phyloP scores from a whole-genome alignment of 1,140 invertebrate species.

The Pristionchus pacificus region DNA sequence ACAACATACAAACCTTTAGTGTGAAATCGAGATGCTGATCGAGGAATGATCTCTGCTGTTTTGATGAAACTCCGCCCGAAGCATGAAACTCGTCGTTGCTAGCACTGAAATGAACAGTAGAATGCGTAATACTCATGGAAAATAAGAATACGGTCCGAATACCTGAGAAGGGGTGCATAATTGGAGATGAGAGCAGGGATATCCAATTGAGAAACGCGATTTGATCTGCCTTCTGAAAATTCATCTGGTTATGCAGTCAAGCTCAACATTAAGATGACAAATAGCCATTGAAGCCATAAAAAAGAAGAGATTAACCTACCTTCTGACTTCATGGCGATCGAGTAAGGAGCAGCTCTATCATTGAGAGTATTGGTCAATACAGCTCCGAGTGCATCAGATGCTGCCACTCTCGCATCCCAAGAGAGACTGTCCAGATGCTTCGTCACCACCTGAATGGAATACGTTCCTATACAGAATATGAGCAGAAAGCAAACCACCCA shows the following conservation, averaged over 20 bases:
- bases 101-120: background rate
- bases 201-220: conserved; percentile 1
- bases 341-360: background rate
- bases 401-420: conserved; percentile 21
- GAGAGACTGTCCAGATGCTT: conserved; percentile 6
- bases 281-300: conserved; percentile 1
- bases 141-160: background rate
- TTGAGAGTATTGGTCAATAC: conserved; percentile 3
- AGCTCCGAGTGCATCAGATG: conserved; percentile 13
- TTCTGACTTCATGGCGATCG: background rate
- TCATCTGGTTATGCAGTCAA: conserved; percentile 2
- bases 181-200: background rate
- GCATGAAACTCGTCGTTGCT: too few relatives aligned
- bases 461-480: too few relatives aligned
- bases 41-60: conserved; percentile 17
- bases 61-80: background rate
- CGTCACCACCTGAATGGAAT: conserved; percentile 17
- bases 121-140: background rate
- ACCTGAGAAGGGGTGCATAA: background rate
- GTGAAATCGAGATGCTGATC: conserved; percentile 23
- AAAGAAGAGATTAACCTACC: background rate
- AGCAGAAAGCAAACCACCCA: too few relatives aligned
- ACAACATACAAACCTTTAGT: background rate
- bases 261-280: background rate
- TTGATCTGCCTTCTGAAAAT: background rate